Percentiles rank a stretch among this genome's conserved stretches.
Conservation (phyloP, 2,797 vertebrate genomes). For the Capromys pilorides region DNA sequence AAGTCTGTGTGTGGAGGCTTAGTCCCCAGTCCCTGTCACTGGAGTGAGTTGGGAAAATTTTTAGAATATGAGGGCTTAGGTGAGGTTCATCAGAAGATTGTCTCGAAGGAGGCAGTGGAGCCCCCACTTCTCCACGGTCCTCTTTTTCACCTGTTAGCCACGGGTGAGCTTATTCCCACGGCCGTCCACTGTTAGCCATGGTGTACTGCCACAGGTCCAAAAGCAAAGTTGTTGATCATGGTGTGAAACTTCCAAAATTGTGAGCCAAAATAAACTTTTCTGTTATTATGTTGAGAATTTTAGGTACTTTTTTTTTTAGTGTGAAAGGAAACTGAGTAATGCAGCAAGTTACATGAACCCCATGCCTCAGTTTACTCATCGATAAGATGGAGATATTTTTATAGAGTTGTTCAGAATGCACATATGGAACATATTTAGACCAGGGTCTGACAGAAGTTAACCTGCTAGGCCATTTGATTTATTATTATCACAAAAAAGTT, state of each 20-base stretch:
- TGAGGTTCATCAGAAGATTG: too few relatives aligned
- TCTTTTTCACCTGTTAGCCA: neutral
- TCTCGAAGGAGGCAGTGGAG: too few relatives aligned
- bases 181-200: rapidly evolving
- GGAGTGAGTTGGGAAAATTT: neutral
- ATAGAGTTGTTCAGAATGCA: neutral
- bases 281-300: neutral
- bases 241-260: neutral
- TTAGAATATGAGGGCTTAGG: neutral
- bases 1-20: neutral
- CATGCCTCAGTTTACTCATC: neutral
- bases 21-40: too few relatives aligned
- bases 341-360: neutral
- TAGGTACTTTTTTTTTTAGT: neutral
- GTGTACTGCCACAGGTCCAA: neutral
- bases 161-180: neutral
- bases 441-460: neutral
- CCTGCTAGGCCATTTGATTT: neutral
- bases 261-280: neutral
- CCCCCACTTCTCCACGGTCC: too few relatives aligned
- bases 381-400: neutral
- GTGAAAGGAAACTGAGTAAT: neutral
- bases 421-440: neutral
- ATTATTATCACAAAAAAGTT: neutral
- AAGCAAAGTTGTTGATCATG: neutral